These are phyloP conservation scores for Hofmannophila pseudospretella DNA, from an alignment of 2,888 invertebrate genomes.

Conservation along the genomic window DNA sequence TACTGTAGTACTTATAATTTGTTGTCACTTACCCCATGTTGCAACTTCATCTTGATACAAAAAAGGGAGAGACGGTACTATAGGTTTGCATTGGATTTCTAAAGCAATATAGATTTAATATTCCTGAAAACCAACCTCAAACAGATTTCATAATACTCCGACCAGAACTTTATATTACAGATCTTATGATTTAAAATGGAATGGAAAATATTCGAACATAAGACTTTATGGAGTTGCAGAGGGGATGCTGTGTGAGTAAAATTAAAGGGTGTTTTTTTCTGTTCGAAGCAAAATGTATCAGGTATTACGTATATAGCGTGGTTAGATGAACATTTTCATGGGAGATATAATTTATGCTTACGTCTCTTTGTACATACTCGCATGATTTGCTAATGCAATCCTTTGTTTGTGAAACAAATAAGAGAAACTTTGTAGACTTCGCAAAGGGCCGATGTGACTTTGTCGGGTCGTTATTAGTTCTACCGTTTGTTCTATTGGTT, in stretches of 20 bases:
- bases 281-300: conserved; percentile 54
- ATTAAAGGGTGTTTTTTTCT: conserved; percentile 61
- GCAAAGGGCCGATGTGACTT: too few species aligned
- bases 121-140: not conserved
- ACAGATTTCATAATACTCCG: not conserved
- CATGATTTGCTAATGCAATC: conserved; percentile 35
- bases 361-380: conserved; percentile 28
- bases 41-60: too few species aligned
- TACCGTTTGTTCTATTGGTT: too few species aligned
- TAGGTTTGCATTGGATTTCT: conserved; percentile 41
- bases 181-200: not conserved
- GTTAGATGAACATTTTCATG: conserved; percentile 42
- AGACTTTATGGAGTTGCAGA: conserved; percentile 4
- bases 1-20: too few species aligned
- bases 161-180: not conserved
- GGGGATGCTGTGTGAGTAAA: conserved; percentile 37
- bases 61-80: conserved; percentile 23
- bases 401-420: conserved; percentile 30
- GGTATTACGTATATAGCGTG: conserved; percentile 54
- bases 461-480: too few species aligned
- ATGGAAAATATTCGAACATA: conserved; percentile 8
- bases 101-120: conserved; percentile 31
- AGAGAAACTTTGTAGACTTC: not conserved
- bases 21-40: too few species aligned
- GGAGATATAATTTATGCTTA: conserved; percentile 43